Evolutionary conservation across 2,113 vertebrate species (phyloP).

Genomic region (Caretta caretta): DNA sequence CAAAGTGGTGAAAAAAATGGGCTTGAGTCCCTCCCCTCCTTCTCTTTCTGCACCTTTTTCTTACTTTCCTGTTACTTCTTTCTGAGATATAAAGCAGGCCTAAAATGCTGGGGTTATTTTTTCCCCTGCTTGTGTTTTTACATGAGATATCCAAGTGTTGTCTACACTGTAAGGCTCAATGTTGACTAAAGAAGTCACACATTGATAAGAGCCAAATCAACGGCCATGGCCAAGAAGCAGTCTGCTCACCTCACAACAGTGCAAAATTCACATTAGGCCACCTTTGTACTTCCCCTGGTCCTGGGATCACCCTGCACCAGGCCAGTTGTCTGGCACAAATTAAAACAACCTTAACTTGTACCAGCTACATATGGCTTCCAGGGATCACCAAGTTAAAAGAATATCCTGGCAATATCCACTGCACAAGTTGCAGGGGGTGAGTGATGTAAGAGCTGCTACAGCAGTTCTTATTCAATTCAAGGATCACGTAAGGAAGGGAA

Average conservation of each 20-base stretch:
- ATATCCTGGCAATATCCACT: not conserved
- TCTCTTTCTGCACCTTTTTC: not conserved
- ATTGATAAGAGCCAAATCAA: not conserved
- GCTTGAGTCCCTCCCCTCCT: not conserved
- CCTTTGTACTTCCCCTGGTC: not conserved
- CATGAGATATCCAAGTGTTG: not conserved
- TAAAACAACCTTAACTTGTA: not conserved
- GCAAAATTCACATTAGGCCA: not conserved
- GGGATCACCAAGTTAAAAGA: not conserved
- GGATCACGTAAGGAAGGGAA: too few species aligned
- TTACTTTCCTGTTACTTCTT: not conserved
- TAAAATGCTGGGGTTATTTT: not conserved
- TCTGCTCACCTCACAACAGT: not conserved
- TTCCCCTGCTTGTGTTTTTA: not conserved
- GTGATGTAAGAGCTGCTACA: not conserved
- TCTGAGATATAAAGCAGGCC: constrained; percentile 35
- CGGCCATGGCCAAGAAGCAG: not conserved
- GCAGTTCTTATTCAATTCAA: not conserved
- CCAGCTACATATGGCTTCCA: not conserved
- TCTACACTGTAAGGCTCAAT: not conserved
- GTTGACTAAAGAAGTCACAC: not conserved
- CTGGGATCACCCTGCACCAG: not conserved
- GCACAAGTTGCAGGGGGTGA: not conserved
- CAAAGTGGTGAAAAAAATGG: not conserved
- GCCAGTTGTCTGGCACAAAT: not conserved